phyloP scores from a whole-genome alignment of 2,888 invertebrate genomes.

The Deroplatys truncata region DNA sequence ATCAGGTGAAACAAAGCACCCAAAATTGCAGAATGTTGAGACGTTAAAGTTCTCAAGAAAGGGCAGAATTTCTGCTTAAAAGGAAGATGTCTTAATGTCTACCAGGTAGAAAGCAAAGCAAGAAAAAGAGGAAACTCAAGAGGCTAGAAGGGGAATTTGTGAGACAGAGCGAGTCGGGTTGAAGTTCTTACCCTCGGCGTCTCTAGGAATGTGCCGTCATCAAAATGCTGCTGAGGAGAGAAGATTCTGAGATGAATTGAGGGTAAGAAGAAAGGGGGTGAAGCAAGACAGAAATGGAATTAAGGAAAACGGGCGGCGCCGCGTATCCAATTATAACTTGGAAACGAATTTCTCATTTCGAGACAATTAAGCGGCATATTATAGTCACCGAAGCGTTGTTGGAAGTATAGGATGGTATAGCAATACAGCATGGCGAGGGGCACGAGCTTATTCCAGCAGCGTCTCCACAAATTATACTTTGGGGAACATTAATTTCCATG shows the following conservation, averaged over 20 bases:
- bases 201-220: conserved; percentile 29
- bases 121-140: conserved; percentile 13
- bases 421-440: conserved; percentile 40
- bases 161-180: not conserved
- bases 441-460: not conserved
- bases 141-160: not conserved
- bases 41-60: not conserved
- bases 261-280: conserved; percentile 28
- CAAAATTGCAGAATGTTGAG: not conserved
- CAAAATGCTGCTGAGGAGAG: conserved; percentile 27
- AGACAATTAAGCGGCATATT: conserved; percentile 54
- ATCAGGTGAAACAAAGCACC: not conserved
- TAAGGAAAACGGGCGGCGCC: conserved; percentile 34
- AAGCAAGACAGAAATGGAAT: conserved; percentile 31
- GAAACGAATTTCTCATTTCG: conserved; percentile 55
- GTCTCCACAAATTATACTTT: conserved; percentile 52
- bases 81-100: conserved; percentile 29
- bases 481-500: conserved; percentile 52
- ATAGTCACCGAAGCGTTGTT: conserved; percentile 46
- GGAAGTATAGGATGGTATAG: conserved; percentile 33
- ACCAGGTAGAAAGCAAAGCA: conserved; percentile 22
- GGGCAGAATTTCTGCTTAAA: not conserved
- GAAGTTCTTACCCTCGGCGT: conserved; percentile 23
- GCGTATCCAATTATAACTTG: conserved; percentile 55
- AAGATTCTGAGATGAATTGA: conserved; percentile 31